Conservation (phyloP, 2,888 invertebrate genomes). For the Acanthosepion pharaonis region DNA sequence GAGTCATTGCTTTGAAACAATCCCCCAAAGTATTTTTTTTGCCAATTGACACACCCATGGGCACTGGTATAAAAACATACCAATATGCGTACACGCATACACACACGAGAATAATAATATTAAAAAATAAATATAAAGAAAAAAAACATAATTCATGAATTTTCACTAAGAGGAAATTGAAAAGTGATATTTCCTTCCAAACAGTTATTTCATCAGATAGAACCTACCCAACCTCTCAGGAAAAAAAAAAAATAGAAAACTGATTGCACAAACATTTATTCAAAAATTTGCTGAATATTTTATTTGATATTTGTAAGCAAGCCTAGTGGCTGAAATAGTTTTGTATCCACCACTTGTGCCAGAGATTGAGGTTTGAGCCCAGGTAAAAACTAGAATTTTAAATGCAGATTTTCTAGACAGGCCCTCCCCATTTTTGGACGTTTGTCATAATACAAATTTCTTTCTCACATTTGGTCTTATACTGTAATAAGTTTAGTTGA, state of each 20-base stretch:
- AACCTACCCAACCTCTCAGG: too few relatives aligned
- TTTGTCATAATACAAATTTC: background rate
- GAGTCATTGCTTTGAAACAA: background rate
- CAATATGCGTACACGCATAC: background rate
- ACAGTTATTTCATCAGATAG: background rate
- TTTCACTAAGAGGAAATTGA: background rate
- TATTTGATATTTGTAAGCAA: background rate
- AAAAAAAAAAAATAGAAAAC: background rate
- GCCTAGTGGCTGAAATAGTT: too few relatives aligned
- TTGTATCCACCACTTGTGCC: too few relatives aligned
- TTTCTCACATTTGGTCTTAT: too few relatives aligned
- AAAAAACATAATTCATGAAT: background rate
- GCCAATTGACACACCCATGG: background rate
- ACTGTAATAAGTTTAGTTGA: too few relatives aligned
- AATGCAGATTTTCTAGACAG: background rate
- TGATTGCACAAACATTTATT: slow-evolving; percentile 33
- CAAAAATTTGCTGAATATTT: background rate
- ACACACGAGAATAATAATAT: background rate
- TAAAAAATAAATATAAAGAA: background rate
- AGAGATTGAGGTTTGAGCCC: background rate
- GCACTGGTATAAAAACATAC: slow-evolving; percentile 14
- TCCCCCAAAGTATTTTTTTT: background rate
- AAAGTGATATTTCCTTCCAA: background rate
- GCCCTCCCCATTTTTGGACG: background rate
- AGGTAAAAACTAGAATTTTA: background rate